A percentile compares a stretch with the other conserved stretches of the same genome.
Evolutionary conservation across 2,797 vertebrate genomes (phyloP).

Genomic region (Sebastes oblongus): DNA sequence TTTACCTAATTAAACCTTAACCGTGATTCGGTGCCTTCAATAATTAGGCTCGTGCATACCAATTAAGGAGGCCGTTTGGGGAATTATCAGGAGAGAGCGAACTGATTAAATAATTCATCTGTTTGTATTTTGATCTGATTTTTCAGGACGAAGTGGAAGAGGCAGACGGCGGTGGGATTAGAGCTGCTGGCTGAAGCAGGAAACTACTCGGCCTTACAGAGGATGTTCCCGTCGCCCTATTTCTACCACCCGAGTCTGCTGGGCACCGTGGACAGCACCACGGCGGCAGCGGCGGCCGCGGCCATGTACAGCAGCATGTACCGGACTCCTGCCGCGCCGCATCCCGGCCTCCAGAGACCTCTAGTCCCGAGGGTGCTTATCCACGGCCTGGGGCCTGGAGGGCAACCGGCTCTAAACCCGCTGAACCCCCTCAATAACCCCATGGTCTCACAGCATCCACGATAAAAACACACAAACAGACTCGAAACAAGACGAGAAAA

Average conservation of each 20-base stretch:
- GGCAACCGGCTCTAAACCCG: constrained; percentile 94
- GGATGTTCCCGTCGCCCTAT: constrained; percentile 94
- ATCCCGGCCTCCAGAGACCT: constrained; percentile 94
- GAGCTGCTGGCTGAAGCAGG: constrained; percentile 89
- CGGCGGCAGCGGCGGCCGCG: constrained; percentile 94
- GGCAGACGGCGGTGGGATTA: constrained; percentile 91
- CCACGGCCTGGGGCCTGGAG: constrained; percentile 95
- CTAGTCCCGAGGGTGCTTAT: constrained; percentile 97
- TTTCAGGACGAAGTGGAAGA: constrained; percentile 92
- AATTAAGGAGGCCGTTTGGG: constrained; percentile 71
- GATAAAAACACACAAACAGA: constrained; percentile 73
- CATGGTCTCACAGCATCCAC: constrained; percentile 88
- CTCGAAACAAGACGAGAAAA: constrained; percentile 22
- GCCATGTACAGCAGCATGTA: constrained; percentile 99
- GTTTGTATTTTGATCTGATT: constrained; percentile 78
- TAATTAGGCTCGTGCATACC: constrained; percentile 72
- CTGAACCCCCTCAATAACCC: constrained; percentile 81
- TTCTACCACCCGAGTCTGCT: constrained; percentile 96
- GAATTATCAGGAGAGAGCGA: constrained; percentile 53
- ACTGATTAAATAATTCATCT: constrained; percentile 79
- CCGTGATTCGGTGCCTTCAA: constrained; percentile 48
- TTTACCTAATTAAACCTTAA: constrained; percentile 61
- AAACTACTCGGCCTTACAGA: constrained; percentile 90
- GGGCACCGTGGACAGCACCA: constrained; percentile 95
- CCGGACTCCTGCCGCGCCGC: constrained; percentile 95